Base-by-base conservation (phyloP, 2,797 vertebrate genomes). In the Takifugu rubripes region DNA sequence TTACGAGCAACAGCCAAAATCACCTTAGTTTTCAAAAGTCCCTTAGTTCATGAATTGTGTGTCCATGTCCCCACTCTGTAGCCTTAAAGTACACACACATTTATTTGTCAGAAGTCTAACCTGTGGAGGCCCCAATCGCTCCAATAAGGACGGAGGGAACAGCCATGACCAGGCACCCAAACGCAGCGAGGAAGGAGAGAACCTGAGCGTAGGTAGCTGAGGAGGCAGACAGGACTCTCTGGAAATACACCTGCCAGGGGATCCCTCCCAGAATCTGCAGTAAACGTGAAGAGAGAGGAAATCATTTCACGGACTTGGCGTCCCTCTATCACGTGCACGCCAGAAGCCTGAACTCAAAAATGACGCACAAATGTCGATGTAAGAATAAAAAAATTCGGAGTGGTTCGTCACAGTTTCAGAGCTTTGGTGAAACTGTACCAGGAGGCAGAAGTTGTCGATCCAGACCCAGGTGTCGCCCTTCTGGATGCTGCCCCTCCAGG, bases 161-260 rank as follows among this genome's bases (percentile, higher is more conserved):
- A n/a, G 97, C 97, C 96, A 98, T 99, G 70, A 98, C 63, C 42
- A 99, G 78, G 78, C 96, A 98, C 8, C 96, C 97, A 14, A 98
- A 96, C 21, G 96, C 96, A 61, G 97, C 97, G 70, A 98, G 83
- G 77, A 98, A 94, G 62, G 97, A 99, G 45, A 99, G 89, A 49
- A 98, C 93, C 84, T 98, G 97, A 36, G 97, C 97, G 3, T 98
- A 99, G 25, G 93, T 94, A 57, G 97, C 96, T 25, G 97, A 98
- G 61, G 97, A 98, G 21, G 95, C 94, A 44, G 97, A 98, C 31
- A 99, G 92, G 56, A 99, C 96, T 76, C 97, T 82, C 79, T 99
- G 97, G 86, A 99, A 98, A 89, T 99, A 99, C 0, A 98, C 96
- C 79, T 99, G 97, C 97, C 97, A 98, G 1, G 96, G 97, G 44